Base-by-base conservation (phyloP, 2,888 invertebrate genomes). In the Eristalis tenax region DNA sequence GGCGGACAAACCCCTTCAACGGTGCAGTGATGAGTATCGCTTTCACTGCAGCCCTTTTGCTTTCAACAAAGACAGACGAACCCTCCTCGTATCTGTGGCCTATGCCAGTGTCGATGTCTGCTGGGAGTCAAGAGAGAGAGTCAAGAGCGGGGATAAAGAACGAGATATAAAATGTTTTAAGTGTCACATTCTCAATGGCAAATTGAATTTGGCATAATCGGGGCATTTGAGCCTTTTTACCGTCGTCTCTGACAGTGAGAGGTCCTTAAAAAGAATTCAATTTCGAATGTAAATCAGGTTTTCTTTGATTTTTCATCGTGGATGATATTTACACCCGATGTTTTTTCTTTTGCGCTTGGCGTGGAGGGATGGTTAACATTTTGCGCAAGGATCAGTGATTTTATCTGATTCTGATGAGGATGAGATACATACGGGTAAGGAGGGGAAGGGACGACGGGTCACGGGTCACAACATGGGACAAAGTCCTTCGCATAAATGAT, bases 241-340 rank as follows among this genome's bases (percentile, higher is more conserved):
- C 13, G 43, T 40, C 56, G 32, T 63, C 13, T 68, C 32, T 35
- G 15, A 22, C 18, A 35, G 28, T 4, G 26, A 70, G 50, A 65
- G 28, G 70, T 82, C 82, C 64, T 78, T 61, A 70, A 32, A 61
- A 59, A 68, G 56, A 92, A 92, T 92, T 91, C 89, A 92, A 92
- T 92, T 92, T 91, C 84, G 89, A 88, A 92, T 92, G 92, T 90
- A 92, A 92, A 92, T 91, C 86, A 83, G 70, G 83, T 75, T 83
- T 89, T 87, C 88, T 90, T 89, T 90, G 89, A 90, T 89, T 89
- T 90, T 87, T 89, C 86, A 78, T 88, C 71, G 79, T 71, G 78
- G 83, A 84, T 86, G 76, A 70, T 83, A 87, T 88, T 81, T 77
- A 59, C 69, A 68, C 69, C 61, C 40, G 50, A 50, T 18, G n/a